Evolutionary conservation across 2,888 invertebrate genomes (phyloP), one percentile per base, ranked within the genome.

Genomic region (Dilophus febrilis): DNA sequence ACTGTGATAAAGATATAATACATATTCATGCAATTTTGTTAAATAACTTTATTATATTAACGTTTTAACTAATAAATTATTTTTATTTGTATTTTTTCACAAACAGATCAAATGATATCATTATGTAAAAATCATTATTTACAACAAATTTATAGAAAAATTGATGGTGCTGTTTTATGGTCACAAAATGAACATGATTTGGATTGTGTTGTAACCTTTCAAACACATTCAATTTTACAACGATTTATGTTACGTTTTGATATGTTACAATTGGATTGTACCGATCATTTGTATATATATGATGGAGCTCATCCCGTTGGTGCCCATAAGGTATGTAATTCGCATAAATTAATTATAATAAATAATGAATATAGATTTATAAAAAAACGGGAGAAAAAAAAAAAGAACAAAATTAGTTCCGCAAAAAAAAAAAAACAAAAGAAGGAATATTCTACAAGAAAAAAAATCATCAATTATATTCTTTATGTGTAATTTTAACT

Each of bases 221-320:
- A 90, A 67, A 91, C 91, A 50, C 88, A 90, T 66, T 86, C 88
- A 59, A 86, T 91, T 53, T 70, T 90, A 54, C 91, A 91, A 67
- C 72, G 87, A 52, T 91, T 91, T 64, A 90, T 91, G 86, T 73
- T 91, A 54, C 77, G 90, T 55, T 91, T 91, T 64, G 90, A 91
- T 59, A 74, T 83, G 61, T 71, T 91, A 52, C 85, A 87, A 61
- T 71, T 91, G 46, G 91, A 91, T 66, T 91, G 91, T 67, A 90
- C 90, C 59, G 91, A 91, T 64, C 88, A 88, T 63, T 76, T 91
- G 40, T 84, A 79, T 55, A 84, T 91, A 56, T 91, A 85, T 59
- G 91, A 91, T 64, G 90, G 90, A 3, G 88, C 88, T 13, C 88
- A 90, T 57, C 84, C 85, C 36, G 86, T 84, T 35, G 82, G 84